Evolutionary conservation across 2,888 invertebrate genomes (phyloP).

Genomic region (Stictocephala bisonia): DNA sequence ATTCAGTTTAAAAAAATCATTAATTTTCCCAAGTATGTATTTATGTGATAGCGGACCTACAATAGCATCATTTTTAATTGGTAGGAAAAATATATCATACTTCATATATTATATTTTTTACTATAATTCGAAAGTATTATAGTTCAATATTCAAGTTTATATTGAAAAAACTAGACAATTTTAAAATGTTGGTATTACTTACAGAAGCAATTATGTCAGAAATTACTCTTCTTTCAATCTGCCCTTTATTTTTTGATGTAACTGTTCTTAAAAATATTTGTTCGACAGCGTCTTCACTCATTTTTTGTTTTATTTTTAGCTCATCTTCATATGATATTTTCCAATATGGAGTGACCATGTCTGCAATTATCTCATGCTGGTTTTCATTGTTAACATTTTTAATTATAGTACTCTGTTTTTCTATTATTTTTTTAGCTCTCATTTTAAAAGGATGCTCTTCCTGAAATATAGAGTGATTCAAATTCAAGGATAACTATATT

Average conservation of each 20-base stretch:
- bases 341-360: conserved; percentile 75
- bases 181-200: conserved; percentile 50
- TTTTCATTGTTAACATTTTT: conserved; percentile 46
- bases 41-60: too few relatives aligned
- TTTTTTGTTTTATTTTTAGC: conserved; percentile 65
- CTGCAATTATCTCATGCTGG: conserved; percentile 69
- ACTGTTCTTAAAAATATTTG: conserved; percentile 50
- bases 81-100: too few relatives aligned
- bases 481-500: too few relatives aligned
- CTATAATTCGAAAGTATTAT: too few relatives aligned
- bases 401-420: background rate
- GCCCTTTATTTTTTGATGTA: conserved; percentile 47
- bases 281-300: conserved; percentile 52
- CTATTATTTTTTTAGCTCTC: background rate
- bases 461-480: too few relatives aligned
- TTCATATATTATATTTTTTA: too few relatives aligned
- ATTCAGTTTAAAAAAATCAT: too few relatives aligned
- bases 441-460: conserved; percentile 11
- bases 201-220: conserved; percentile 59
- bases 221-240: conserved; percentile 54
- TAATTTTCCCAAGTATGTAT: too few relatives aligned
- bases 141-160: too few relatives aligned
- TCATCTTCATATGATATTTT: conserved; percentile 79
- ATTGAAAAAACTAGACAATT: too few relatives aligned
- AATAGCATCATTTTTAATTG: too few relatives aligned